Evolutionary conservation across 2,797 vertebrate genomes (phyloP), one percentile per base, ranked within the genome.

Genomic region (Pelobates cultripes): DNA sequence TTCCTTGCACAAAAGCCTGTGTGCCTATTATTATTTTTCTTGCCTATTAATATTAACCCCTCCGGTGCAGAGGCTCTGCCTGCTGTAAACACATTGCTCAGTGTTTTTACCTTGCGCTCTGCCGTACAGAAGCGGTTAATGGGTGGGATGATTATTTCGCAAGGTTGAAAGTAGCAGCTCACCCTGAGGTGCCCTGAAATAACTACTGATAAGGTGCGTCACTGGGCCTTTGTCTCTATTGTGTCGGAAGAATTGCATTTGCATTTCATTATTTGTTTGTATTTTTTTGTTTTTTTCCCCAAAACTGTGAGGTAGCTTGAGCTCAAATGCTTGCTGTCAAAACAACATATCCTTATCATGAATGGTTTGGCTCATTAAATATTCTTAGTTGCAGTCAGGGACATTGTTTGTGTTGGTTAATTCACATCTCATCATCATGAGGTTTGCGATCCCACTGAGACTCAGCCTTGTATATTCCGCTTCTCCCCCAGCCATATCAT

Each of bases 211-310:
- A 81, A 81, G 64, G 43, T 42, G 17, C 66, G 5, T 75, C 53
- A 75, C 64, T 53, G 64, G 67, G 44, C 68, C n/a, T 75, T 82
- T 76, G 80, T 76, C 57, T 66, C 67, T 64, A 63, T 76, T 81
- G 73, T 81, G 67, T 42, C 15, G 79, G 41, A 17, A 68, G 71
- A 57, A 67, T 57, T 57, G 13, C 53, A 75, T 61, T 74, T 74
- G 63, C 61, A 74, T 80, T 67, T 55, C 7, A 14, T 15, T 64
- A 4, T 60, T 28, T 28, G 28, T 28, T 28, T 28, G 28, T 28
- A 28, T 28, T 28, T 28, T 28, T 28, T 28, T 28, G 28, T 64
- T 64, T 64, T 64, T 64, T 4, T 64, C 7, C 17, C n/a, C 28
- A 64, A 51, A 28, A 44, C 61, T 47, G 68, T 17, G 7, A 17